Evolutionary conservation across 2,797 vertebrate species (phyloP).

Genomic region (Parambassis ranga): DNA sequence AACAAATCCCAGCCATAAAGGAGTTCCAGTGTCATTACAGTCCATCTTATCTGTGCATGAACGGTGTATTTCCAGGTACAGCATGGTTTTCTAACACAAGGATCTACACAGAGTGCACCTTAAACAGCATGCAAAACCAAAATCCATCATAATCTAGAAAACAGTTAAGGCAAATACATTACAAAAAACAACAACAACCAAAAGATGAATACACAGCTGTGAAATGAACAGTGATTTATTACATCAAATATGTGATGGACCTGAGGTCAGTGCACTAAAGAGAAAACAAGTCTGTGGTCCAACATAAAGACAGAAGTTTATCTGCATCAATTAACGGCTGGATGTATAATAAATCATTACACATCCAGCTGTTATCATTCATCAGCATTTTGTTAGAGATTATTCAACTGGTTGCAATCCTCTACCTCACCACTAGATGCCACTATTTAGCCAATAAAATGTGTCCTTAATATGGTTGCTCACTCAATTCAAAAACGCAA

Average conservation of each 20-base stretch:
- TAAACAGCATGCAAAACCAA: not conserved
- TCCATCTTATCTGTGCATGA: not conserved
- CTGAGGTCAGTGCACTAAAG: conserved; percentile 35
- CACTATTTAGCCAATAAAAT: too few relatives aligned
- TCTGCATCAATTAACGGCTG: not conserved
- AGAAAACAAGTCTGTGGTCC: conserved; percentile 3
- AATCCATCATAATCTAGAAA: not conserved
- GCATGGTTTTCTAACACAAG: too few relatives aligned
- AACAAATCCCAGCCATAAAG: conserved; percentile 5
- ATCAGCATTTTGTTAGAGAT: too few relatives aligned
- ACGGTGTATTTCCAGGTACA: not conserved
- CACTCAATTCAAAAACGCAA: conserved; percentile 18
- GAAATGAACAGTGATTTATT: conserved; percentile 29
- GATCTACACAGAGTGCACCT: not conserved
- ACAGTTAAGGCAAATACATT: not conserved
- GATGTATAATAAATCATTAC: not conserved
- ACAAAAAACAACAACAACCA: not conserved
- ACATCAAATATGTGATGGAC: conserved; percentile 17
- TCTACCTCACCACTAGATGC: too few relatives aligned
- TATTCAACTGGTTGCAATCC: too few relatives aligned
- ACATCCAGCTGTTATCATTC: too few relatives aligned
- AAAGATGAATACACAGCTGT: conserved; percentile 3
- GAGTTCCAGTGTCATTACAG: conserved; percentile 24
- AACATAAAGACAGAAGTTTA: not conserved
- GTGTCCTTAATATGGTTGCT: not conserved